Evolutionary conservation across 2,888 invertebrate species (phyloP).

Genomic region (Drosophila lacicola): DNA sequence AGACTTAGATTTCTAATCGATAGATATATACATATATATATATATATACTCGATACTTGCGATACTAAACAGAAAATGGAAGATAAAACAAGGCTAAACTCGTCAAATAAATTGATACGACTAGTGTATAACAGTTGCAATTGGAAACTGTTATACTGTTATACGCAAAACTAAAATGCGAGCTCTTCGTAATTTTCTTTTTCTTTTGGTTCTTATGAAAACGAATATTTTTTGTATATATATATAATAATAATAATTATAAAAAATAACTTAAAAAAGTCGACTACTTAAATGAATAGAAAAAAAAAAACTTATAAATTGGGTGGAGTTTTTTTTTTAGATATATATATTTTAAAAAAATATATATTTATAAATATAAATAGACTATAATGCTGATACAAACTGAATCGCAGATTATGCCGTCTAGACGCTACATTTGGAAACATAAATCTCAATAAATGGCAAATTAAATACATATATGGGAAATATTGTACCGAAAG

Average conservation of each 20-base stretch:
- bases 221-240: conserved; percentile 6
- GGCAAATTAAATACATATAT: conserved; percentile 8
- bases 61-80: too few relatives aligned
- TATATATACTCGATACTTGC: conserved; percentile 20
- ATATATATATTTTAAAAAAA: conserved; percentile 22
- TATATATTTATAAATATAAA: conserved; percentile 25
- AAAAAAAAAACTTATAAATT: conserved; percentile 82
- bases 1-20: conserved; percentile 39
- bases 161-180: conserved; percentile 31
- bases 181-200: conserved; percentile 2
- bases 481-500: conserved; percentile 17
- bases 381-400: conserved; percentile 45
- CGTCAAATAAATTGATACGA: conserved; percentile 8
- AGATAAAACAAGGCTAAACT: conserved; percentile 13
- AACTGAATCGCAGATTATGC: conserved; percentile 38
- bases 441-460: conserved; percentile 27
- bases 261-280: conserved; percentile 58
- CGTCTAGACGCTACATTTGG: conserved; percentile 11
- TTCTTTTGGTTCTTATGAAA: conserved; percentile 21
- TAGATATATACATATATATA: conserved; percentile 4
- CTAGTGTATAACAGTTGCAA: conserved; percentile 22
- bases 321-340: conserved; percentile 77
- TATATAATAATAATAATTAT: conserved; percentile 23
- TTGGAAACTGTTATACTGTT: conserved; percentile 21
- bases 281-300: conserved; percentile 69